phyloP scores from a whole-genome alignment of 2,888 invertebrate genomes.

The Platycheirus albimanus region DNA sequence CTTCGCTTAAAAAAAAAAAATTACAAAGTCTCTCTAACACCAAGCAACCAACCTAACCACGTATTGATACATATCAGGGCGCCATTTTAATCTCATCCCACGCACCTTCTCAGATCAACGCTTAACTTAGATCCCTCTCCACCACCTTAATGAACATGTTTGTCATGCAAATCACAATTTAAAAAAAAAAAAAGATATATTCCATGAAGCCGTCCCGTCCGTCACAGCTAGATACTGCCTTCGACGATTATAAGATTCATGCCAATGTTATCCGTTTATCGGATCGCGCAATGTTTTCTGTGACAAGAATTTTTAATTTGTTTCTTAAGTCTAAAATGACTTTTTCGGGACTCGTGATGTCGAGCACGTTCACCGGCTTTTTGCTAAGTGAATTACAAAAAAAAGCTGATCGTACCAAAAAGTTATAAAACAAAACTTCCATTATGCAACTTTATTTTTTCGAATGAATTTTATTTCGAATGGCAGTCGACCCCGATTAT shows the following conservation, averaged over 20 bases:
- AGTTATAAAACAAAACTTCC: conserved; percentile 20
- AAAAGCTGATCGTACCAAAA: conserved; percentile 31
- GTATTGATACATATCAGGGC: no score
- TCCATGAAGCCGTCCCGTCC: background rate
- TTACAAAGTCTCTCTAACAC: no score
- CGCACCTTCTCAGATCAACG: conserved; percentile 19
- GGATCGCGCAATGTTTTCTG: conserved; percentile 33
- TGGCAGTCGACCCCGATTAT: conserved; percentile 30
- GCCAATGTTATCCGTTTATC: conserved; percentile 9
- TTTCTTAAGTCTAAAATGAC: conserved; percentile 28
- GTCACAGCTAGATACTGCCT: background rate
- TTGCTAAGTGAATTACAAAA: conserved; percentile 28
- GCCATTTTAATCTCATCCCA: conserved; percentile 4
- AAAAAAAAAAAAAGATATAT: background rate
- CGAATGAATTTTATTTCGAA: conserved; percentile 29
- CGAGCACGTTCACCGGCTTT: conserved; percentile 38
- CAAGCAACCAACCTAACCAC: no score
- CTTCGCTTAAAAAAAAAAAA: no score
- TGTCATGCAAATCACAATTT: conserved; percentile 22
- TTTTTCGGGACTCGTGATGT: conserved; percentile 25
- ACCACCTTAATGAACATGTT: conserved; percentile 22
- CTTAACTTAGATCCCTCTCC: conserved; percentile 8
- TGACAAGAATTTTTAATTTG: conserved; percentile 47
- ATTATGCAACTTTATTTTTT: conserved; percentile 54
- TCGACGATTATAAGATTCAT: conserved; percentile 8